A percentile compares a stretch with the other conserved stretches of the same genome.
Evolutionary conservation across 2,797 vertebrate genomes (phyloP).

Genomic region (Aeoliscus strigatus): DNA sequence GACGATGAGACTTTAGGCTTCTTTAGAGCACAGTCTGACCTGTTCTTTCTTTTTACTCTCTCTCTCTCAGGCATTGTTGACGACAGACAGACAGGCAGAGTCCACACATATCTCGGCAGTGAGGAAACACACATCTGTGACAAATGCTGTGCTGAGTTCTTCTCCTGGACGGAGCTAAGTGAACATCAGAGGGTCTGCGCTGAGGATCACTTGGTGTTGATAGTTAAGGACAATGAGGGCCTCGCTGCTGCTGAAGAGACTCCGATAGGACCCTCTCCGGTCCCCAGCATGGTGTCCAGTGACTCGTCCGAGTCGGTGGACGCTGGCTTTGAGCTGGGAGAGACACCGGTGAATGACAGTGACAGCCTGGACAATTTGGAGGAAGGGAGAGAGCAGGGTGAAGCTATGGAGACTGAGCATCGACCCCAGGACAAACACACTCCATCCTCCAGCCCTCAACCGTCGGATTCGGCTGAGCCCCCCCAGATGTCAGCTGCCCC

Average conservation of each 20-base stretch:
- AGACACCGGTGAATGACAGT: conserved; percentile 60
- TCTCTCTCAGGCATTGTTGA: conserved; percentile 70
- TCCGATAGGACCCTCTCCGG: conserved; percentile 75
- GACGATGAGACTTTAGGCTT: too few relatives aligned
- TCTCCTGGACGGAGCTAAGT: conserved; percentile 85
- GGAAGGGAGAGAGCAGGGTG: conserved; percentile 65
- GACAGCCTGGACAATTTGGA: conserved; percentile 69
- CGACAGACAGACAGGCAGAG: conserved; percentile 67
- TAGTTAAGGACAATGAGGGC: conserved; percentile 80
- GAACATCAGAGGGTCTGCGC: conserved; percentile 84
- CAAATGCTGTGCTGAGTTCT: conserved; percentile 91
- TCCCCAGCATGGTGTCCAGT: conserved; percentile 75
- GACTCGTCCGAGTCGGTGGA: conserved; percentile 80
- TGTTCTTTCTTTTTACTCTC: conserved; percentile 34
- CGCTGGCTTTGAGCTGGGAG: conserved; percentile 63
- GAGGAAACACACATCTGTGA: conserved; percentile 88
- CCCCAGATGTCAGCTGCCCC: conserved; percentile 67
- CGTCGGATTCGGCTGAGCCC: conserved; percentile 61
- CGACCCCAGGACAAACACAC: conserved; percentile 64
- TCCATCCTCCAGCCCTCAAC: conserved; percentile 46
- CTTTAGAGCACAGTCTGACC: too few relatives aligned
- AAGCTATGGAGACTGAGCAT: conserved; percentile 83
- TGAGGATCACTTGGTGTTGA: conserved; percentile 83
- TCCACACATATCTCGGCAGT: conserved; percentile 73
- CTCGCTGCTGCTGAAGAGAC: conserved; percentile 70